Evolutionary conservation across 1,140 invertebrate species (phyloP).

Genomic region (Mycetomoellerius zeteki): DNA sequence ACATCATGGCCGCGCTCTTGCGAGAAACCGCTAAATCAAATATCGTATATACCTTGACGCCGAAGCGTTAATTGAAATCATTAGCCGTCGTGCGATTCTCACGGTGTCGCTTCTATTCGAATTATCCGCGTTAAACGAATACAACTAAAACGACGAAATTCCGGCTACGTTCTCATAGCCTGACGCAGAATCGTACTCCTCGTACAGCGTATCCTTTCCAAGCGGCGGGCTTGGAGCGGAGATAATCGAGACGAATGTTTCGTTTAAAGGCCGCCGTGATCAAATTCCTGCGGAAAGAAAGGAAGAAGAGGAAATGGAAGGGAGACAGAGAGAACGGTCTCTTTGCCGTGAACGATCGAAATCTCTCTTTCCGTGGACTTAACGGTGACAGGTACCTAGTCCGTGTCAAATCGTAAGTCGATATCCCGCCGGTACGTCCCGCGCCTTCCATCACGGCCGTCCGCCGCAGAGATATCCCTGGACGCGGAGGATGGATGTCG

Average conservation of each 20-base stretch:
- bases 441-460: constrained; percentile 58
- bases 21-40: constrained; percentile 46
- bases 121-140: not conserved
- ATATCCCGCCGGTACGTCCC: constrained; percentile 70
- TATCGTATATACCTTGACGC: constrained; percentile 12
- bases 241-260: constrained; percentile 76
- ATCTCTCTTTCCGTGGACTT: constrained; percentile 76
- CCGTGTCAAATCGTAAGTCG: constrained; percentile 80
- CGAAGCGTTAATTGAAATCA: constrained; percentile 55
- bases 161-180: not conserved
- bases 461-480: constrained; percentile 75
- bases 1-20: constrained; percentile 29
- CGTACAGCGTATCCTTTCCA: constrained; percentile 15
- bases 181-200: constrained; percentile 2
- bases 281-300: constrained; percentile 66
- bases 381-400: constrained; percentile 77
- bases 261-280: constrained; percentile 69
- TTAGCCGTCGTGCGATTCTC: constrained; percentile 23
- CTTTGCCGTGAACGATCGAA: constrained; percentile 73
- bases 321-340: constrained; percentile 26
- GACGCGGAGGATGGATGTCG: constrained; percentile 75
- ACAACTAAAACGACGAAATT: constrained; percentile 13
- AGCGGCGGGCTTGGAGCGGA: constrained; percentile 42
- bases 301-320: not conserved
- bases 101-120: not conserved